phyloP scores from a whole-genome alignment of 2,113 vertebrate species.

The Brachyhypopomus gauderio region DNA sequence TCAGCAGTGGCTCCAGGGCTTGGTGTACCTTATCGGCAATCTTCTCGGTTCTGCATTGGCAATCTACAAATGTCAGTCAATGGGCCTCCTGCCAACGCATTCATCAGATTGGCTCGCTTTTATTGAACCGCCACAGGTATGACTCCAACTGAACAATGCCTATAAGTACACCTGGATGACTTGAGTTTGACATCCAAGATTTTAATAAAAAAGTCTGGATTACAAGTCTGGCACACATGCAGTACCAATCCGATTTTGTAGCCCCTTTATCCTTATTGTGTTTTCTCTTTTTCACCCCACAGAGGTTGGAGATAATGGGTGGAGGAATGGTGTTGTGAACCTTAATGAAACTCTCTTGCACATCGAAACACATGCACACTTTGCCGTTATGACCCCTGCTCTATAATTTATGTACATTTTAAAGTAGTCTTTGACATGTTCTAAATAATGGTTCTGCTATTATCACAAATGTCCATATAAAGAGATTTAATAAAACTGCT shows the following conservation, averaged over 20 bases:
- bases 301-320: slow-evolving; percentile 94
- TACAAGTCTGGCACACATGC: too few relatives aligned
- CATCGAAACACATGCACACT: background rate
- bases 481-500: slow-evolving; percentile 34
- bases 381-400: background rate
- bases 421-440: background rate
- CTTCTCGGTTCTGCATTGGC: slow-evolving; percentile 90
- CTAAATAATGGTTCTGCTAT: background rate
- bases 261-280: background rate
- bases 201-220: background rate
- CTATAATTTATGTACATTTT: slow-evolving; percentile 34
- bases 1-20: slow-evolving; percentile 92
- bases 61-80: slow-evolving; percentile 97
- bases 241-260: background rate
- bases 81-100: slow-evolving; percentile 94
- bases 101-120: slow-evolving; percentile 97
- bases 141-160: slow-evolving; percentile 10
- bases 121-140: slow-evolving; percentile 93
- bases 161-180: too few relatives aligned
- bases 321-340: slow-evolving; percentile 90
- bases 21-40: slow-evolving; percentile 94
- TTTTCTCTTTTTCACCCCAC: slow-evolving; percentile 42
- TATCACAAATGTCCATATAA: background rate
- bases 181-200: too few relatives aligned
- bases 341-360: background rate